Percentiles rank a stretch among this genome's conserved stretches.
phyloP scores from a whole-genome alignment of 1,140 invertebrate species.

The Brachionus plicatilis region DNA sequence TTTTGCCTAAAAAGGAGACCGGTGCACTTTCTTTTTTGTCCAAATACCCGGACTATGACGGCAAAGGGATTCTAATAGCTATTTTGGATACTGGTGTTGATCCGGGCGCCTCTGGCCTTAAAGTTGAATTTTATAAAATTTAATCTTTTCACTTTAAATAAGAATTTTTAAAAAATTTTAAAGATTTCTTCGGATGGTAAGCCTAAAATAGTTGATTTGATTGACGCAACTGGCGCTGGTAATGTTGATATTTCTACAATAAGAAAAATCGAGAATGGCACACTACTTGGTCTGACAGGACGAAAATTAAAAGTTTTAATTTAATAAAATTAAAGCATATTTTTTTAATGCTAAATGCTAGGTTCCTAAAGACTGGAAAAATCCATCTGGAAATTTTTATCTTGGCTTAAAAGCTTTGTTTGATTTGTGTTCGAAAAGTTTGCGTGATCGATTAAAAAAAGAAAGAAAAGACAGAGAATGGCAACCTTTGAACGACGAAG shows the following conservation, averaged over 20 bases:
- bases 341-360: constrained; percentile 48
- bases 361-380: constrained; percentile 76
- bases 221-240: constrained; percentile 88
- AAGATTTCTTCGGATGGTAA: constrained; percentile 79
- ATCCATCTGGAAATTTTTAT: constrained; percentile 73
- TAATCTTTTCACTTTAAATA: background rate
- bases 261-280: constrained; percentile 67
- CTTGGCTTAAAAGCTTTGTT: constrained; percentile 77
- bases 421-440: constrained; percentile 58
- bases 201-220: constrained; percentile 85
- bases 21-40: constrained; percentile 76
- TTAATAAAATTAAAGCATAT: too few species aligned
- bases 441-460: constrained; percentile 21
- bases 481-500: constrained; percentile 14
- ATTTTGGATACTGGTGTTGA: constrained; percentile 96
- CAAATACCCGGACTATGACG: constrained; percentile 88
- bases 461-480: background rate
- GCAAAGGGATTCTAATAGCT: constrained; percentile 80
- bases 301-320: constrained; percentile 71
- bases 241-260: constrained; percentile 83
- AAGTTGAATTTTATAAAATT: constrained; percentile 62
- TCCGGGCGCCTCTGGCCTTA: constrained; percentile 82
- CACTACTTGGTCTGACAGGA: constrained; percentile 76
- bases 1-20: constrained; percentile 87
- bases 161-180: background rate